phyloP scores from a whole-genome alignment of 1,140 invertebrate genomes.

The Drosophila setifemur region DNA sequence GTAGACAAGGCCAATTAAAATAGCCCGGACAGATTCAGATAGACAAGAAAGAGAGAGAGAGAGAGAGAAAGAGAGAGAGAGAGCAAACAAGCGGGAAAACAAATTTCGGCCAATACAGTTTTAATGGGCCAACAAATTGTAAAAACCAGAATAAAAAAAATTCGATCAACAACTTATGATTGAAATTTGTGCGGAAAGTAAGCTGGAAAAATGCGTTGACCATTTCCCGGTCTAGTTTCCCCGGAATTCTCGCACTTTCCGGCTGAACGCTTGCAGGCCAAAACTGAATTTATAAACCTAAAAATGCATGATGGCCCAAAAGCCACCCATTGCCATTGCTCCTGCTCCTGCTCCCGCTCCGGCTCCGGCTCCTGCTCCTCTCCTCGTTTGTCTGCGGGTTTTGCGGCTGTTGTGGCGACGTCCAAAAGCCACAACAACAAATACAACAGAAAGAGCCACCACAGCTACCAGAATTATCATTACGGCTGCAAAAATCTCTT shows the following conservation, averaged over 20 bases:
- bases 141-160: constrained; percentile 7
- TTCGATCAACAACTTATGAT: constrained; percentile 21
- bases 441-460: constrained; percentile 14
- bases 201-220: constrained; percentile 31
- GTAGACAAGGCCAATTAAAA: constrained; percentile 66
- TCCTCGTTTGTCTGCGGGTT: constrained; percentile 54
- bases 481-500: constrained; percentile 43
- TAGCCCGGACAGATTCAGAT: neutral
- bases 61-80: neutral
- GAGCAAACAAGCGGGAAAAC: constrained; percentile 7
- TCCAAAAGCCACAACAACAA: constrained; percentile 22
- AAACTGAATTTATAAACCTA: constrained; percentile 71
- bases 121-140: constrained; percentile 33
- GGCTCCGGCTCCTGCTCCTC: neutral
- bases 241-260: constrained; percentile 55
- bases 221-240: constrained; percentile 14
- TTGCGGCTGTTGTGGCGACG: constrained; percentile 39
- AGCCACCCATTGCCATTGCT: too few species aligned
- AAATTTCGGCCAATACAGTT: constrained; percentile 27
- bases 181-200: constrained; percentile 20
- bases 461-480: constrained; percentile 46
- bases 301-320: constrained; percentile 51
- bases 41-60: neutral
- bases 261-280: constrained; percentile 59
- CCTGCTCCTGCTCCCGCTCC: neutral